phyloP scores from a whole-genome alignment of 2,888 invertebrate genomes.

The Rhagonycha lutea region DNA sequence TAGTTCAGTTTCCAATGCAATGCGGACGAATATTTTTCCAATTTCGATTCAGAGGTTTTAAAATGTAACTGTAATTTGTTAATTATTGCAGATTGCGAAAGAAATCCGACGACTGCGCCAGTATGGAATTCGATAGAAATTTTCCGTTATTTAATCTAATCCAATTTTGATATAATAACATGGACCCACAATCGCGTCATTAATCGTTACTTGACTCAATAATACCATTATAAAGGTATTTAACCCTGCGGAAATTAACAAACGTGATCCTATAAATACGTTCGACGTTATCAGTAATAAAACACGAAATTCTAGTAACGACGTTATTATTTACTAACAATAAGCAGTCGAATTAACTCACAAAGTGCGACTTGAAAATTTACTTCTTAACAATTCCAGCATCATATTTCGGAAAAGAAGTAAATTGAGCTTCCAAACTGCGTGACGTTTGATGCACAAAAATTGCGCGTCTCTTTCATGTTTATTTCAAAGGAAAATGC shows the following conservation, averaged over 20 bases:
- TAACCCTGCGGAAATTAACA: constrained; percentile 43
- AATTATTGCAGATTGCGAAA: not conserved
- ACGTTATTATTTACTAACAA: constrained; percentile 30
- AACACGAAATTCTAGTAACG: constrained; percentile 38
- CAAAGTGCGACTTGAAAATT: not conserved
- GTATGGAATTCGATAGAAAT: not conserved
- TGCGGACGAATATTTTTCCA: not conserved
- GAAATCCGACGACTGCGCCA: not conserved
- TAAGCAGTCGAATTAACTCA: constrained; percentile 17
- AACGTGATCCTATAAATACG: constrained; percentile 43
- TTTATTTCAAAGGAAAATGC: constrained; percentile 30
- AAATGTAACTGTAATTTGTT: not conserved
- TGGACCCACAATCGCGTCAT: constrained; percentile 26
- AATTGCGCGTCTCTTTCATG: constrained; percentile 29
- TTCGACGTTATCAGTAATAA: constrained; percentile 43
- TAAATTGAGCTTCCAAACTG: constrained; percentile 21
- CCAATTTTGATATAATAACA: constrained; percentile 8
- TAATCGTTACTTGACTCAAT: constrained; percentile 28
- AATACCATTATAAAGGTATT: constrained; percentile 39
- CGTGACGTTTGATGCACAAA: constrained; percentile 18
- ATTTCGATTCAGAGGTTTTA: not conserved
- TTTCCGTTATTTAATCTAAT: not conserved
- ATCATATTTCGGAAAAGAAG: not conserved
- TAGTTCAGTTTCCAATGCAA: not conserved
- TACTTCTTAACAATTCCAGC: not conserved